Evolutionary conservation across 2,113 vertebrate genomes (phyloP), one percentile per base, ranked within the genome.

Genomic region (Python bivittatus): DNA sequence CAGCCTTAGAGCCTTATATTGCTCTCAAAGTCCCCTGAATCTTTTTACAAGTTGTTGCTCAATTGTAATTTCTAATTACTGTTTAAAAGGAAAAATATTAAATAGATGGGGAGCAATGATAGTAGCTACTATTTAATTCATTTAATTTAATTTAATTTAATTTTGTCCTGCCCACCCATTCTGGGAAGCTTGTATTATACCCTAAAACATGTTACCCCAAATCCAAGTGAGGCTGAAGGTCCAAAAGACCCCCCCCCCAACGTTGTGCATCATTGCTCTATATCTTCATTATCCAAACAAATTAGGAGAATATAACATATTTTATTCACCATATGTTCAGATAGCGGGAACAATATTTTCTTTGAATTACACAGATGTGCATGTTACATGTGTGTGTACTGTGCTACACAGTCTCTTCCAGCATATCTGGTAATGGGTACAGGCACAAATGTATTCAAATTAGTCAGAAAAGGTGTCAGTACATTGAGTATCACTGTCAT

Each of bases 401-500:
- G 17, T 57, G 56, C 27, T n/a, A 42, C 27, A 29, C 48, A 54
- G 91, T 20, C n/a, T 42, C 86, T 91, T 56, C 91, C 42, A 68
- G 48, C 29, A 20, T 48, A 42, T 42, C 48, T 87, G 84, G 9
- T 91, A 56, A 87, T 38, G 48, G 60, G 22, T 64, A 53, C 58
- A 68, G 38, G 25, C 33, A 90, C 68, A 68, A 72, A 29, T 89
- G 64, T 53, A 89, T 90, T 58, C 54, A 84, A 90, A 57, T 84
- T 84, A 58, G 29, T 57, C 33, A 44, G 23, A 91, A 86, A 64
- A 61, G 58, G 84, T 91, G 58, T 52, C 72, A 86, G 58, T 91
- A 91, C 58, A 86, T 64, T 33, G 48, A 42, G 84, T 84, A 87
- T 61, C 90, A 91, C 84, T 86, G 58, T 68, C 90, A 64, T 86